Conservation (phyloP, 2,888 invertebrate species). For the Pammene fasciana region DNA sequence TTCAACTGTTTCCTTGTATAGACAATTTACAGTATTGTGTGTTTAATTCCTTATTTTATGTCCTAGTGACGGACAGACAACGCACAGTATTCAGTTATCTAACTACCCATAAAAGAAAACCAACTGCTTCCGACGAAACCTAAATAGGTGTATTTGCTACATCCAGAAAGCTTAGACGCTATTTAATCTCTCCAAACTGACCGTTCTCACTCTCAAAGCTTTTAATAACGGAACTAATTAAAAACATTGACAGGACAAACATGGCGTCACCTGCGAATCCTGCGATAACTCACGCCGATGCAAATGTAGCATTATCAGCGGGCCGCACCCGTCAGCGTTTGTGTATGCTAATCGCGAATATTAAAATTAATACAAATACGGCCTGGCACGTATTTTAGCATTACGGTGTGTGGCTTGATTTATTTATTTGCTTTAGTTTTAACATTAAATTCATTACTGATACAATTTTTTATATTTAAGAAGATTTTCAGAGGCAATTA, state of each 20-base stretch:
- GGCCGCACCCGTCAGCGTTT: conserved; percentile 64
- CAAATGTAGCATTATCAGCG: conserved; percentile 74
- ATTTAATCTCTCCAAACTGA: conserved; percentile 8
- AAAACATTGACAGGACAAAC: conserved; percentile 41
- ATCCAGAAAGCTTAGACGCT: too few species aligned
- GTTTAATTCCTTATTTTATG: too few species aligned
- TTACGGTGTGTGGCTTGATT: conserved; percentile 47
- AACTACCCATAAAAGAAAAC: too few species aligned
- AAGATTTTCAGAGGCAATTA: too few species aligned
- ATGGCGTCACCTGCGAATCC: conserved; percentile 56
- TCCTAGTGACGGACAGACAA: too few species aligned
- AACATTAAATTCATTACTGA: not conserved
- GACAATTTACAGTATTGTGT: too few species aligned
- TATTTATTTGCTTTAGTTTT: conserved; percentile 8
- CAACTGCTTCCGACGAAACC: too few species aligned
- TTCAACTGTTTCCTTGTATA: not conserved
- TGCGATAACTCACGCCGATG: conserved; percentile 73
- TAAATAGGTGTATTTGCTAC: too few species aligned
- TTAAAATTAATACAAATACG: conserved; percentile 80
- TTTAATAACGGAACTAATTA: conserved; percentile 32
- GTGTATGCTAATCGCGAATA: conserved; percentile 75
- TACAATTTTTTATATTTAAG: not conserved
- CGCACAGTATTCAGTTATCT: too few species aligned
- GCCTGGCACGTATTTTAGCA: conserved; percentile 54
- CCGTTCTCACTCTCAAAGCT: conserved; percentile 21